These are phyloP conservation scores for Tragelaphus scriptus DNA, from an alignment of 2,113 vertebrate genomes.

Conservation along the genomic window DNA sequence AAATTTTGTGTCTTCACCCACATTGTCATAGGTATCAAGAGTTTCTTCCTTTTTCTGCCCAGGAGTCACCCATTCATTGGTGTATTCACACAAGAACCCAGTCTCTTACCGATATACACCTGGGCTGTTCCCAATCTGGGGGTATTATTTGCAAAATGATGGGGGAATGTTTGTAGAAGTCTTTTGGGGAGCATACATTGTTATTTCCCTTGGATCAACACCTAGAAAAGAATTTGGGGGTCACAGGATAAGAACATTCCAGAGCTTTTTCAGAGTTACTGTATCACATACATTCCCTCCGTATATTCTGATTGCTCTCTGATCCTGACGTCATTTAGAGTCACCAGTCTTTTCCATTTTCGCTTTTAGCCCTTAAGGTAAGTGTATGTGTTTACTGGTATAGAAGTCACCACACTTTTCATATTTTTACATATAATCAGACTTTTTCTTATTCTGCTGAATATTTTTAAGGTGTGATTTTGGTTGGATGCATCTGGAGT, in stretches of 20 bases:
- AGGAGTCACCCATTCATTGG: neutral
- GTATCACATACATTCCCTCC: rapidly evolving
- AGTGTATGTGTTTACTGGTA: neutral
- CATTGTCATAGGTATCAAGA: too few relatives aligned
- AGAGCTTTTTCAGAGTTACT: neutral
- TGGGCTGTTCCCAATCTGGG: neutral
- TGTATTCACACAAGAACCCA: neutral
- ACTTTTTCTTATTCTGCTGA: neutral
- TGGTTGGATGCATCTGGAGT: neutral
- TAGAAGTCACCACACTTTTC: neutral
- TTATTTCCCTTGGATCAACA: neutral
- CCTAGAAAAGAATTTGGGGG: neutral
- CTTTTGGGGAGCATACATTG: neutral
- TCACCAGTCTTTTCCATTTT: neutral
- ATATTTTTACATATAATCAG: neutral
- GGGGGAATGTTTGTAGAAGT: neutral
- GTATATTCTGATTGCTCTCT: too few relatives aligned
- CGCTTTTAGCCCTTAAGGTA: neutral
- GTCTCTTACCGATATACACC: rapidly evolving
- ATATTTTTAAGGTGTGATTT: too few relatives aligned
- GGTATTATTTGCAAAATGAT: neutral
- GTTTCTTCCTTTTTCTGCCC: neutral
- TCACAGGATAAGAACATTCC: neutral
- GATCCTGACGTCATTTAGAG: neutral
- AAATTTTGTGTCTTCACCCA: neutral